Evolutionary conservation across 2,797 vertebrate genomes (phyloP).

Genomic region (Paedocypris micromegethes): DNA sequence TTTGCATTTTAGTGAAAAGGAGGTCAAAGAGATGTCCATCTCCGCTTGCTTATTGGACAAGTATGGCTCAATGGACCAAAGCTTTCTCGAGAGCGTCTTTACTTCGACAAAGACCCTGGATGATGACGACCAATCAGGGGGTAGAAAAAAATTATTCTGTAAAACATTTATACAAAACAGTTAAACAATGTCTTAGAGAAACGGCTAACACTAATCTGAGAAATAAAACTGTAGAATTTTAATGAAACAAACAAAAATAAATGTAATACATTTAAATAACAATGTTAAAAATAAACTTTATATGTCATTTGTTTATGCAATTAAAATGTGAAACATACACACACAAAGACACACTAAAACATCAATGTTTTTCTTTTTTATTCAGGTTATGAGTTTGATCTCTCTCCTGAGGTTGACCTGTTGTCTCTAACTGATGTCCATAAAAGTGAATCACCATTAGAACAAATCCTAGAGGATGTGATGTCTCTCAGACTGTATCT

Average conservation of each 20-base stretch:
- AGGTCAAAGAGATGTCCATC: conserved; percentile 62
- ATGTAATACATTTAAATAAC: too few relatives aligned
- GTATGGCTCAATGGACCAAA: conserved; percentile 61
- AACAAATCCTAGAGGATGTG: conserved; percentile 73
- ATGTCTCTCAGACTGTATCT: conserved; percentile 63
- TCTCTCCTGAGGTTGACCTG: conserved; percentile 62
- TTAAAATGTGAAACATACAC: too few relatives aligned
- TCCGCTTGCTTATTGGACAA: conserved; percentile 68
- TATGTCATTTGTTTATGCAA: too few relatives aligned
- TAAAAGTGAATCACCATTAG: conserved; percentile 55
- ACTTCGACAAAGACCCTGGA: conserved; percentile 66
- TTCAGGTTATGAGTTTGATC: conserved; percentile 63
- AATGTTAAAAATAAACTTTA: too few relatives aligned
- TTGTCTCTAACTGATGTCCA: conserved; percentile 59
- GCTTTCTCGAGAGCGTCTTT: conserved; percentile 60
- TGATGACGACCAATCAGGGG: conserved; percentile 51
- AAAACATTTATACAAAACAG: too few relatives aligned
- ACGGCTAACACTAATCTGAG: too few relatives aligned
- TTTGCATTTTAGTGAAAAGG: conserved; percentile 66
- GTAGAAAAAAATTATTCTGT: conserved; percentile 45
- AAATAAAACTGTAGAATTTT: too few relatives aligned
- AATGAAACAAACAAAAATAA: too few relatives aligned
- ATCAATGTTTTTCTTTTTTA: too few relatives aligned
- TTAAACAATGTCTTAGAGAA: too few relatives aligned
- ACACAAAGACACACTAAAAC: too few relatives aligned